These are phyloP conservation scores for Sarcophaga carnaria DNA, from an alignment of 2,888 invertebrate genomes.

Conservation along the genomic window DNA sequence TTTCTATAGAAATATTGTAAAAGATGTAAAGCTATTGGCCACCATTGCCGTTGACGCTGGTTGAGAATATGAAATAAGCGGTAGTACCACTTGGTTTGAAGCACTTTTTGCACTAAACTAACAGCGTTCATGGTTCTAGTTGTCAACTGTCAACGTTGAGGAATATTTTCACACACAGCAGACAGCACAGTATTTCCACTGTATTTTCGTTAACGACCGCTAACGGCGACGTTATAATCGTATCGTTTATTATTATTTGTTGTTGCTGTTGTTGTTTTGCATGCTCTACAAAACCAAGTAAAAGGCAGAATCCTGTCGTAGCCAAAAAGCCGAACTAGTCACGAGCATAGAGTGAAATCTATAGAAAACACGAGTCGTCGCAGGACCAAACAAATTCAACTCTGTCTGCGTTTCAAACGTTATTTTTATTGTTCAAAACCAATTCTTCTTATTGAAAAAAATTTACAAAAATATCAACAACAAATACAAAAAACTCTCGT, in stretches of 20 bases:
- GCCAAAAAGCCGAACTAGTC: conserved; percentile 49
- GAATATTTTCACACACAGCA: conserved; percentile 66
- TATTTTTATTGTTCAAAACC: background rate
- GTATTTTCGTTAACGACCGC: conserved; percentile 13
- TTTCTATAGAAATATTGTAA: conserved; percentile 42
- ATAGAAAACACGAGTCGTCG: conserved; percentile 60
- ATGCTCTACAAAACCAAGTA: background rate
- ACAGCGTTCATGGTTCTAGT: conserved; percentile 73
- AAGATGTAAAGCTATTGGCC: conserved; percentile 44
- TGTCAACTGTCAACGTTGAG: conserved; percentile 72
- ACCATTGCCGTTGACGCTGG: conserved; percentile 63
- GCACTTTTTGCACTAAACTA: conserved; percentile 79
- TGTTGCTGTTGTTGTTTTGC: conserved; percentile 65
- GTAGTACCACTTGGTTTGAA: conserved; percentile 78
- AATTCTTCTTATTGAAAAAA: background rate
- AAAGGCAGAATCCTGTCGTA: conserved; percentile 62
- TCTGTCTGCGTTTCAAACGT: background rate
- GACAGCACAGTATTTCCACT: conserved; percentile 29
- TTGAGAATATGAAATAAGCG: conserved; percentile 61
- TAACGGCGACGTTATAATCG: conserved; percentile 46
- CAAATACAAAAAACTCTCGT: background rate
- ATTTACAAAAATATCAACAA: background rate
- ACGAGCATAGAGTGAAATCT: conserved; percentile 29
- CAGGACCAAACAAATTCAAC: conserved; percentile 20
- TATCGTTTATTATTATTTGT: conserved; percentile 24